Evolutionary conservation across 1,140 invertebrate species (phyloP).

Genomic region (Alviniconcha marisindica): DNA sequence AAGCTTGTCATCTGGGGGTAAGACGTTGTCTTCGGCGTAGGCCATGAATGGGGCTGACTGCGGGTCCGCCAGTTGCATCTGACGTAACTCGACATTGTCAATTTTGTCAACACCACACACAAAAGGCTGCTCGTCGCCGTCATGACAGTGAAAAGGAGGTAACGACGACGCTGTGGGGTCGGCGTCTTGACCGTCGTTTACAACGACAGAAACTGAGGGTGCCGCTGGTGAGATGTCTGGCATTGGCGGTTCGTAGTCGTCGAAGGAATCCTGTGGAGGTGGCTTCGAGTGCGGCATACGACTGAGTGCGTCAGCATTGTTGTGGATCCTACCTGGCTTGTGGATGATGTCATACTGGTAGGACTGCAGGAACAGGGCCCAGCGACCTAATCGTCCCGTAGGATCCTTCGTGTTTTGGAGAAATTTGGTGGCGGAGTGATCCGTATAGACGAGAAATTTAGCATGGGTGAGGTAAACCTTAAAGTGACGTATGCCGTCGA

Average conservation of each 20-base stretch:
- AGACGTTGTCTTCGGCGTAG: background rate
- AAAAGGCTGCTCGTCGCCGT: background rate
- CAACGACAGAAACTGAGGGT: background rate
- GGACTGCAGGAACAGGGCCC: constrained; percentile 3
- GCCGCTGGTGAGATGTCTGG: background rate
- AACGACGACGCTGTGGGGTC: too few relatives aligned
- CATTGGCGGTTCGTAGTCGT: background rate
- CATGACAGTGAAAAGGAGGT: background rate
- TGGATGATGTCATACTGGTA: constrained; percentile 6
- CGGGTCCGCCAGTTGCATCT: background rate
- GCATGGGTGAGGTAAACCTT: background rate
- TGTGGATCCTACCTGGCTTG: background rate
- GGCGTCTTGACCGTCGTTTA: background rate
- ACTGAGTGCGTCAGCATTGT: constrained; percentile 16
- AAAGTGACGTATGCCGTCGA: background rate
- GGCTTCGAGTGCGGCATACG: background rate
- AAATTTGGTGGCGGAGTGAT: background rate
- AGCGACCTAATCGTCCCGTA: background rate
- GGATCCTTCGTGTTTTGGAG: background rate
- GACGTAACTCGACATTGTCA: background rate
- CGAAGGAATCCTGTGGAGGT: too few relatives aligned
- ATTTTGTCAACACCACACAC: background rate
- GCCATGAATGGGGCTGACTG: background rate
- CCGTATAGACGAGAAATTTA: constrained; percentile 18
- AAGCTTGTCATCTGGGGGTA: background rate